phyloP scores from a whole-genome alignment of 2,797 vertebrate species.

The Enteromius treurensis region DNA sequence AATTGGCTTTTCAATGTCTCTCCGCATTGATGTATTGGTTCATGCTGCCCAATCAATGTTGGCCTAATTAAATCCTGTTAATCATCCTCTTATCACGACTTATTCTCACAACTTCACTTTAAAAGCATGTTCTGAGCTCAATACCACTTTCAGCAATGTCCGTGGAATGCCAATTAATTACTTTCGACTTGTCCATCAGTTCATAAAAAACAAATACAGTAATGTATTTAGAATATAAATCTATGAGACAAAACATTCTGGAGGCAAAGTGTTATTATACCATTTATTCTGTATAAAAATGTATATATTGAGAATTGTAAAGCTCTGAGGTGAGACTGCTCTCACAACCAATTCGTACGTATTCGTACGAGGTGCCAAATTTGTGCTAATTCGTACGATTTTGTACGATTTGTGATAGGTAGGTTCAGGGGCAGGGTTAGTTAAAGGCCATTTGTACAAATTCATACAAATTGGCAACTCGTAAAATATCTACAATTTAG shows the following conservation, averaged over 20 bases:
- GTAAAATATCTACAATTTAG: too few species aligned
- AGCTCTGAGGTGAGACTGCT: not conserved
- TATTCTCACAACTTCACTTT: conserved; percentile 27
- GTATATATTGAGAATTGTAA: not conserved
- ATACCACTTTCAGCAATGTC: not conserved
- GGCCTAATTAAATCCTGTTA: conserved; percentile 49
- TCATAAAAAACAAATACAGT: not conserved
- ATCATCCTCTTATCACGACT: conserved; percentile 38
- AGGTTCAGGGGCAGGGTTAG: too few species aligned
- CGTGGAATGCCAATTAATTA: not conserved
- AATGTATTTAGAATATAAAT: not conserved
- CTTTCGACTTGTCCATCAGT: not conserved
- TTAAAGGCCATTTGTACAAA: too few species aligned
- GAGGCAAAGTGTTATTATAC: not conserved
- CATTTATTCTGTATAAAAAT: not conserved
- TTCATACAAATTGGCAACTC: too few species aligned
- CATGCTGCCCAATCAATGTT: conserved; percentile 43
- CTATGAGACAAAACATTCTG: not conserved
- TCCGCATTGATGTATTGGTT: conserved; percentile 36
- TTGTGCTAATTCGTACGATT: too few species aligned
- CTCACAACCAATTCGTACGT: too few species aligned
- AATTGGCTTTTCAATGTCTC: conserved; percentile 26
- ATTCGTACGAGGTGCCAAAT: too few species aligned
- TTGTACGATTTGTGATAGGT: too few species aligned
- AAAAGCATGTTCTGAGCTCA: not conserved